phyloP scores from a whole-genome alignment of 2,888 invertebrate species.

The Pachycephus smyrnensis region DNA sequence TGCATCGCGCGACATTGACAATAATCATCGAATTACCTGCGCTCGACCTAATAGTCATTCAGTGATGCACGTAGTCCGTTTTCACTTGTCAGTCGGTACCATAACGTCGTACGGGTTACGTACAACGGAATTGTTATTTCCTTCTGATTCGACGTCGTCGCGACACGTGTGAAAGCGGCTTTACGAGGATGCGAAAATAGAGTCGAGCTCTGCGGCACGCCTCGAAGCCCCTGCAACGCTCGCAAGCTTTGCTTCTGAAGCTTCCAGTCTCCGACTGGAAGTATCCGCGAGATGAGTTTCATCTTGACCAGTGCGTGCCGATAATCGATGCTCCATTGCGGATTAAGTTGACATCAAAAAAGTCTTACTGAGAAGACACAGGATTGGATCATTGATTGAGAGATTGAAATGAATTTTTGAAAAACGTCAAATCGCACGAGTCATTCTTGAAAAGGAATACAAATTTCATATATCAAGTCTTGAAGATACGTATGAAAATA shows the following conservation, averaged over 20 bases:
- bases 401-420: no score
- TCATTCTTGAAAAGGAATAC: no score
- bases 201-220: conserved; percentile 7
- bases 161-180: conserved; percentile 15
- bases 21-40: conserved; percentile 50
- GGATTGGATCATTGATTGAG: not conserved
- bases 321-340: no score
- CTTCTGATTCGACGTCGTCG: not conserved
- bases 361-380: not conserved
- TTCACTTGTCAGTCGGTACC: not conserved
- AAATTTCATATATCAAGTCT: not conserved
- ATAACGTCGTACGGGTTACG: conserved; percentile 3
- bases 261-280: not conserved
- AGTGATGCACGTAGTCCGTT: conserved; percentile 6
- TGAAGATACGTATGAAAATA: not conserved
- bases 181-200: conserved; percentile 34
- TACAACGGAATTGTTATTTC: conserved; percentile 4
- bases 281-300: conserved; percentile 1
- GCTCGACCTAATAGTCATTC: conserved; percentile 16
- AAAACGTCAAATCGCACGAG: no score
- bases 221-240: not conserved
- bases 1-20: conserved; percentile 35
- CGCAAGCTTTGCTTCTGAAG: not conserved
- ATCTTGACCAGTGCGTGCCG: not conserved
- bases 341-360: not conserved